Base-by-base conservation (phyloP, 2,888 invertebrate species). In the Barypeithes pellucidus region DNA sequence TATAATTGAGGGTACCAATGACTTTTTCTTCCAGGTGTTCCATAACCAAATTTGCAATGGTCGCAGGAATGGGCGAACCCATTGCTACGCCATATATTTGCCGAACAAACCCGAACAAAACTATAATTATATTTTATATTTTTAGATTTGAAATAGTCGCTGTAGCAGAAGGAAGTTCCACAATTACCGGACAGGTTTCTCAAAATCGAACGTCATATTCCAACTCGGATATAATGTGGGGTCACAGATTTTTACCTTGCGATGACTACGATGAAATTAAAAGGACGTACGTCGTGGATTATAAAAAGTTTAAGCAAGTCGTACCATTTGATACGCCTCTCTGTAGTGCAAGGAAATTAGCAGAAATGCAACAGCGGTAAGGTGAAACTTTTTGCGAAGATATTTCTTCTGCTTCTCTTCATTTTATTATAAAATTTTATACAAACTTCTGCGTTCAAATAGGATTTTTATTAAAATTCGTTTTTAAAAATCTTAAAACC, bases 261-360 rank as follows among this genome's bases (percentile, higher is more conserved):
- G 78, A 83, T 71, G 85, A 67, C 82, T 90, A 89, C 60, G 92
- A 91, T 82, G 89, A 90, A 76, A 88, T 88, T 57, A 82, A 88
- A 0, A 88, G 89, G 72, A 86, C 88, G 7, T 92, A 90, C 82
- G 83, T 87, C 0, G 89, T 94, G 2, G 91, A 93, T 79, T 87
- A 89, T 45, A 90, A 90, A 20, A 88, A 90, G 75, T 89, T 94
- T 41, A 89, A 93, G 82, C 88, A 89, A 22, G 90, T 91, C 0
- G 89, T 90, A 70, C 90, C 90, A 76, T 90, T 92, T 0, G 91
- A 91, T 60, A 93, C 96, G 1, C 97, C 97, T 0, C 87, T 95
- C n/a, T 96, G 96, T 85, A 95, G 95, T 75, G 94, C 96, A 9
- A 92, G 92, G 78, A 94, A 96, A 82, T 88, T 96, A 67, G 92